phyloP scores from a whole-genome alignment of 2,797 vertebrate genomes.

The Myioborus miniatus region DNA sequence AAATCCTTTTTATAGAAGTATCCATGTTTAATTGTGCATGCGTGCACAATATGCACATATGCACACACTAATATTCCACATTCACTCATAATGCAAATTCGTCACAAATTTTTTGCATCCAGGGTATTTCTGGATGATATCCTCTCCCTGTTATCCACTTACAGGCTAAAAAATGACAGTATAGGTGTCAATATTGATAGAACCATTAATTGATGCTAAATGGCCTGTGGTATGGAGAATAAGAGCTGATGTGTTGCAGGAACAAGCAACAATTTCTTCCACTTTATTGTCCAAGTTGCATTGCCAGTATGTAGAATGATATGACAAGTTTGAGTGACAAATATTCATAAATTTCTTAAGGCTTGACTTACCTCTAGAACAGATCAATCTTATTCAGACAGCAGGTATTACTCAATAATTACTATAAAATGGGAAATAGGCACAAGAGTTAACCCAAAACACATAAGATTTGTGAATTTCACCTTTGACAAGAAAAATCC shows the following conservation, averaged over 20 bases:
- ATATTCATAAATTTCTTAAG: background rate
- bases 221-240: background rate
- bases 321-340: background rate
- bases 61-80: background rate
- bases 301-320: background rate
- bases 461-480: background rate
- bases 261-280: background rate
- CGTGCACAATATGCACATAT: background rate
- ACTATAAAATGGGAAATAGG: background rate
- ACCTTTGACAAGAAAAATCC: background rate
- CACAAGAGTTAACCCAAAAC: background rate
- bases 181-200: background rate
- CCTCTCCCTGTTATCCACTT: background rate
- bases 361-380: background rate
- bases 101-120: background rate
- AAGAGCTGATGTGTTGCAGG: background rate
- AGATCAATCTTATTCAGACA: background rate
- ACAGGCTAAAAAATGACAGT: background rate
- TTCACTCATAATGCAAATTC: background rate
- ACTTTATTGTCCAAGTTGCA: background rate
- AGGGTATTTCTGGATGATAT: background rate
- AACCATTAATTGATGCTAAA: background rate
- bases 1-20: background rate
- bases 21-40: background rate
- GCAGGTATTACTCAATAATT: background rate